phyloP scores from a whole-genome alignment of 2,113 vertebrate species.

The Puffinus mauretanicus region DNA sequence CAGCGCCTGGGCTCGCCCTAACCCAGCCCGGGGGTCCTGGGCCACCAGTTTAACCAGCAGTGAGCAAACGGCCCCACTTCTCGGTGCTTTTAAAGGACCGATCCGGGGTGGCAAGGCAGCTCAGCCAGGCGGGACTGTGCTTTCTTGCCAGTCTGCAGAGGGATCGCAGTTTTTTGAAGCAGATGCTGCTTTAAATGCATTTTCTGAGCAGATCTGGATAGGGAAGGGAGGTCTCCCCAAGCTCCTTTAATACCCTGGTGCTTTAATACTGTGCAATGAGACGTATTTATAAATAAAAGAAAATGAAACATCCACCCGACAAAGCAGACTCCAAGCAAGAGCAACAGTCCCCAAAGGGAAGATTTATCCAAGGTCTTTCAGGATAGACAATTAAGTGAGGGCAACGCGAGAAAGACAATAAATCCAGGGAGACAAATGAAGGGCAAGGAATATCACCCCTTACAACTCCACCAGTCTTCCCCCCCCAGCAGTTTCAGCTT shows the following conservation, averaged over 20 bases:
- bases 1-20: neutral
- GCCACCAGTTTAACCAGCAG: neutral
- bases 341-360: constrained; percentile 25
- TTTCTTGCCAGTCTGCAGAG: neutral
- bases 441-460: neutral
- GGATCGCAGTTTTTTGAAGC: neutral
- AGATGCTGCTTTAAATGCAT: neutral
- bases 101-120: fast-evolving
- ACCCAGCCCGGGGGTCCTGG: neutral
- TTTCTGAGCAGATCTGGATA: neutral
- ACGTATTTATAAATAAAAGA: neutral
- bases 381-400: neutral
- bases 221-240: neutral
- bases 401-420: neutral
- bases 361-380: constrained; percentile 54
- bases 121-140: fast-evolving
- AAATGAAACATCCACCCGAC: neutral
- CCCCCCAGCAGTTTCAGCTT: neutral
- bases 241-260: neutral
- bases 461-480: neutral
- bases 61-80: fast-evolving
- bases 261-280: neutral
- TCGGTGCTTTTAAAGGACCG: fast-evolving
- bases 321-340: neutral
- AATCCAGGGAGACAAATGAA: constrained; percentile 45